These are phyloP conservation scores for Margarornis squamiger DNA, from an alignment of 2,797 vertebrate species.

Conservation along the genomic window DNA sequence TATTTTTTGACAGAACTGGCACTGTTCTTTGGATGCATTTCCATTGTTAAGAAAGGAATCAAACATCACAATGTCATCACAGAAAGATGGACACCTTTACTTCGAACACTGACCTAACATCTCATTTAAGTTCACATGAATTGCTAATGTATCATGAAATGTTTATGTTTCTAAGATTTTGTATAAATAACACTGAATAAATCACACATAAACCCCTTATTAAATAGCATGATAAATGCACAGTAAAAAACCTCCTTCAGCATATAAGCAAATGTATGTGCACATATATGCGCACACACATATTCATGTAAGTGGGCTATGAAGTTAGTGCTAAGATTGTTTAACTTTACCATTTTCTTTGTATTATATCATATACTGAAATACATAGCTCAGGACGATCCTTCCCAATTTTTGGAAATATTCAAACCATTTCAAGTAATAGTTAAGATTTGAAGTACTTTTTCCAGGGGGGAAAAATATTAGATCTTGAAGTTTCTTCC, in stretches of 20 bases:
- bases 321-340: neutral
- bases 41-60: neutral
- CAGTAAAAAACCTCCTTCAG: neutral
- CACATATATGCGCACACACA: neutral
- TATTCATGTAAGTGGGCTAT: neutral
- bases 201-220: neutral
- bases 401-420: neutral
- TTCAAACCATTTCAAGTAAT: neutral
- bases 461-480: neutral
- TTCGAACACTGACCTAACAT: neutral
- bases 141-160: neutral
- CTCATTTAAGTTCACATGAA: neutral
- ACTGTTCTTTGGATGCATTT: neutral
- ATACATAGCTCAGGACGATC: neutral
- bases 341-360: neutral
- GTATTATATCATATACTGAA: neutral
- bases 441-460: neutral
- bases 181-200: neutral
- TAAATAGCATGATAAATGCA: neutral
- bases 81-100: rapidly evolving
- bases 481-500: neutral
- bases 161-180: neutral
- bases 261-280: rapidly evolving
- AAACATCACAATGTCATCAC: neutral
- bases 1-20: neutral